Conservation (phyloP, 1,140 invertebrate species). For the Aculops lycopersici region DNA sequence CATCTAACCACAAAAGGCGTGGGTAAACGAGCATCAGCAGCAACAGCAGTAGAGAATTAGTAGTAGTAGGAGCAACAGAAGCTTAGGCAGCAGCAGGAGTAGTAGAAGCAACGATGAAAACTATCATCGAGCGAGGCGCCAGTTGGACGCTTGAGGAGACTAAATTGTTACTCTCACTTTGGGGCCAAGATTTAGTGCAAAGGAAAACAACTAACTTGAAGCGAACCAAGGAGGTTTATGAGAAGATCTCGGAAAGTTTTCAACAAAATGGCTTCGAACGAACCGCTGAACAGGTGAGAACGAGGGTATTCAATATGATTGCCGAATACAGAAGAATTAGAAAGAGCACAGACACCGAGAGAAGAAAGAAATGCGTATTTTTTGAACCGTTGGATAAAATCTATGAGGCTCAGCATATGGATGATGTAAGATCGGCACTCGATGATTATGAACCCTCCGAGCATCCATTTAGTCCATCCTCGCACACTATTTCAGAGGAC, state of each 20-base stretch:
- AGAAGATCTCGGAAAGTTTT: slow-evolving; percentile 9
- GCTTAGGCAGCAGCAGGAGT: no score
- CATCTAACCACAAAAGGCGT: no score
- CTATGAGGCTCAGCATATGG: slow-evolving; percentile 8
- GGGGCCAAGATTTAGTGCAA: slow-evolving; percentile 10
- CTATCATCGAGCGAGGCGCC: slow-evolving; percentile 8
- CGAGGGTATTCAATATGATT: slow-evolving; percentile 10
- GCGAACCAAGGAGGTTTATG: slow-evolving; percentile 8
- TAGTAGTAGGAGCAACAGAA: no score
- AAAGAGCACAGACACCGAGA: slow-evolving; percentile 8
- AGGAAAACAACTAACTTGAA: slow-evolving; percentile 8
- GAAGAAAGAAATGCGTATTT: slow-evolving; percentile 9
- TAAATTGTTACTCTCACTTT: slow-evolving; percentile 7
- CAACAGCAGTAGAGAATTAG: no score
- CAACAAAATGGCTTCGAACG: slow-evolving; percentile 7
- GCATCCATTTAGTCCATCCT: no score
- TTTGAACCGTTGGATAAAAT: slow-evolving; percentile 9
- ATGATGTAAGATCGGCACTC: slow-evolving; percentile 3
- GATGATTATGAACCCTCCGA: no score
- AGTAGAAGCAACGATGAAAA: background rate
- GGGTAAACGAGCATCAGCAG: no score
- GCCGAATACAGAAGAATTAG: slow-evolving; percentile 9
- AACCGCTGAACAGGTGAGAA: slow-evolving; percentile 9
- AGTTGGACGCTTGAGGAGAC: slow-evolving; percentile 9
- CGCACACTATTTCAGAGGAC: no score